Percentiles rank a stretch among this genome's conserved stretches.
phyloP scores from a whole-genome alignment of 2,113 vertebrate species.

The Todiramphus chloris region DNA sequence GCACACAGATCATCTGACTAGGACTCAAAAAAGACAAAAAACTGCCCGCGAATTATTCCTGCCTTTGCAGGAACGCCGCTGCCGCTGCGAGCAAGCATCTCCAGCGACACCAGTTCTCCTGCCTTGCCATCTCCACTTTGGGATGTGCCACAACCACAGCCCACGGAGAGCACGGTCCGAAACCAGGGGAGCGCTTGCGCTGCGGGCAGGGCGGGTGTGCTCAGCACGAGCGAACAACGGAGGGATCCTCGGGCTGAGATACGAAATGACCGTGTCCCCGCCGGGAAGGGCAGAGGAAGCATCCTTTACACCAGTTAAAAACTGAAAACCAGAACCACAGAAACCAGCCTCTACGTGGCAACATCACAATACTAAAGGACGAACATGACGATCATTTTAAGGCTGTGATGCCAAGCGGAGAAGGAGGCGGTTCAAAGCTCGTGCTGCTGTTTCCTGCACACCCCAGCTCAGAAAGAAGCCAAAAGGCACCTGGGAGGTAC shows the following conservation, averaged over 20 bases:
- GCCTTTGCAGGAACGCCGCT: neutral
- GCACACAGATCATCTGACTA: neutral
- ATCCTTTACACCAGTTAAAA: neutral
- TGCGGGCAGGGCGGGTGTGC: neutral
- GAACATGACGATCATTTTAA: neutral
- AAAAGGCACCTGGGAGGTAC: slow-evolving; percentile 33
- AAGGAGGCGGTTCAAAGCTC: slow-evolving; percentile 3
- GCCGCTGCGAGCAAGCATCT: neutral
- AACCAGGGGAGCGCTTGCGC: neutral
- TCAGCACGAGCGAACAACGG: neutral
- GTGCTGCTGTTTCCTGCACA: neutral
- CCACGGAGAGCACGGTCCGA: neutral
- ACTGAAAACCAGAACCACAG: neutral
- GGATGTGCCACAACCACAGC: neutral
- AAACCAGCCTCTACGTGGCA: neutral
- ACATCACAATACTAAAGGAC: neutral
- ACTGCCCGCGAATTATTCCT: neutral
- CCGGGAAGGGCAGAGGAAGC: neutral
- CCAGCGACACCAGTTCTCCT: neutral
- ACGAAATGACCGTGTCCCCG: neutral
- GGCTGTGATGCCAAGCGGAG: slow-evolving; percentile 25
- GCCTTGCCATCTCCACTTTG: neutral
- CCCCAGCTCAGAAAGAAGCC: slow-evolving; percentile 15
- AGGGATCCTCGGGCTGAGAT: neutral
- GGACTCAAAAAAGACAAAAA: slow-evolving; percentile 1